These are phyloP conservation scores for Diploptera punctata DNA, from an alignment of 2,888 invertebrate species.

Conservation along the genomic window DNA sequence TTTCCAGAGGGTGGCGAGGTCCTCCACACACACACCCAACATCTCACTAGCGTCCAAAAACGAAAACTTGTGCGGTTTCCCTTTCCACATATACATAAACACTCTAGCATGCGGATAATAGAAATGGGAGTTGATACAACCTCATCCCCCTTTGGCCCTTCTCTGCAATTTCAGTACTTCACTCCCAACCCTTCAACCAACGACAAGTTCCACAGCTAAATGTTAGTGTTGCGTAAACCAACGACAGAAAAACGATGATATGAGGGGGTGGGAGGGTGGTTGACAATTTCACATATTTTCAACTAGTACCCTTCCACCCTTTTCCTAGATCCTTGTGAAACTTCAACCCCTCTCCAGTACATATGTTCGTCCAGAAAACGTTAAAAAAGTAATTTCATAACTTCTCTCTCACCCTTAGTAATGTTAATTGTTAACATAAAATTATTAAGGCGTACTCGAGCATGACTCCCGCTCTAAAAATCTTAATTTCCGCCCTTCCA, in stretches of 20 bases:
- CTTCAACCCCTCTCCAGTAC: neutral
- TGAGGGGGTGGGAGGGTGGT: neutral
- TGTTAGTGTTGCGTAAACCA: slow-evolving; percentile 16
- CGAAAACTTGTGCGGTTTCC: slow-evolving; percentile 16
- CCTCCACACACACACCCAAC: neutral
- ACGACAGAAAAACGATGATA: slow-evolving; percentile 20
- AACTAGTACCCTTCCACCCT: neutral
- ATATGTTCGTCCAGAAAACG: neutral
- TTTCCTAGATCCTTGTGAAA: neutral
- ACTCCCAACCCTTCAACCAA: slow-evolving; percentile 3
- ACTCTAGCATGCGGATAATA: slow-evolving; percentile 7
- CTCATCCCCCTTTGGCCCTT: neutral
- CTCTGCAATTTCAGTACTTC: slow-evolving; percentile 14
- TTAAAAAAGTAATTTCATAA: neutral
- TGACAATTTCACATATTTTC: slow-evolving; percentile 13
- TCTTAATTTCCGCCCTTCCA: too few relatives aligned
- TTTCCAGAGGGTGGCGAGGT: slow-evolving; percentile 3
- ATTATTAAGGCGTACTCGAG: neutral
- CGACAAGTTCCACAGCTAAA: slow-evolving; percentile 16
- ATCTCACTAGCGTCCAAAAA: slow-evolving; percentile 22
- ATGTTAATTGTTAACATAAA: neutral
- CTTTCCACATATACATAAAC: slow-evolving; percentile 13
- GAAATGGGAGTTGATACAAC: slow-evolving; percentile 18
- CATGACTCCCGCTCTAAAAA: neutral
- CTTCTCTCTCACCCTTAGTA: neutral